Base-by-base conservation (phyloP, 2,113 vertebrate species). In the Anser brachyrhynchus region DNA sequence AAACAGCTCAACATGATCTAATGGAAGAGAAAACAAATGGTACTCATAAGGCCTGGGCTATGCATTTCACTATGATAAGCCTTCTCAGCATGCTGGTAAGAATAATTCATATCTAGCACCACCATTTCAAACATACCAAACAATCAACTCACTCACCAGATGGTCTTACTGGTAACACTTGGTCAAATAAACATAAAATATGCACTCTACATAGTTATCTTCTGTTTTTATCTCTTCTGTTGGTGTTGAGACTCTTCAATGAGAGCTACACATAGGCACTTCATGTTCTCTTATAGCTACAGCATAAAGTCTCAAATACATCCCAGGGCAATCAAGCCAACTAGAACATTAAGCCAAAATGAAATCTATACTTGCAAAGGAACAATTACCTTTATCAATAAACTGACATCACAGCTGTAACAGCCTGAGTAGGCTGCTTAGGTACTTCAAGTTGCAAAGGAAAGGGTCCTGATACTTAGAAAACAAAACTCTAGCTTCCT, bases 141-240 rank as follows among this genome's bases (percentile, higher is more conserved):
- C 66, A 43, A 87, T 93, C 59, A 64, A 10, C 55, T 81, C 18
- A 3, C 51, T 87, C 87, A 91, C 49, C 96, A 97, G 93, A 96
- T 95, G 95, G 84, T 71, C 66, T 59, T 89, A 75, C 21, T 69
- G 28, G 1, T 35, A 95, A 94, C 88, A 88, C 57, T 91, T 49
- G 10, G 94, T 93, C 95, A 95, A 93, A 94, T 87, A 79, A 93
- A 95, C 77, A 94, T 26, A 90, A 82, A 75, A 81, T 8, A 33
- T 3, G 23, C 35, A 61, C 25, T 86, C 15, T 44, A 19, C 29
- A 28, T 44, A 33, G 26, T 5, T 65, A 93, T 72, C 29, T 77
- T 90, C 79, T 18, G 14, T 22, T 82, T 82, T 94, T 46, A 58
- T 29, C 19, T 65, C 20, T 81, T 69, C 23, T 54, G n/a, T 62